These are phyloP conservation scores for human (Homo sapiens) DNA, from an alignment of 2,113 vertebrate genomes.

Conservation along the genomic window DNA sequence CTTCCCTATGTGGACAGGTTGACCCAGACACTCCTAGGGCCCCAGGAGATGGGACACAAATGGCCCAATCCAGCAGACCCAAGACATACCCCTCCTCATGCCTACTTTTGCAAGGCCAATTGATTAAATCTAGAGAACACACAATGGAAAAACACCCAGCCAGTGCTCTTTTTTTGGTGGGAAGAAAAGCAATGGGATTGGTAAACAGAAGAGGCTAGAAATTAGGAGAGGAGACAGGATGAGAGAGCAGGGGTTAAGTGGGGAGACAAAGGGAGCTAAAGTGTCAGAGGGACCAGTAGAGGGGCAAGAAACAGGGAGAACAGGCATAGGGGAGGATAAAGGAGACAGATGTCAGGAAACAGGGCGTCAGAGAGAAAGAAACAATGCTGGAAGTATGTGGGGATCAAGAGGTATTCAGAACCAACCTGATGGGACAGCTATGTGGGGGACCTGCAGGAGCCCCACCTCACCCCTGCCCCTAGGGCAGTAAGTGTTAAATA, in stretches of 20 bases:
- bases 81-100: neutral
- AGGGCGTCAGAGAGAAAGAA: neutral
- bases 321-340: accelerated
- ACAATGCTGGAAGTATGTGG: neutral
- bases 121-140: neutral
- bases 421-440: neutral
- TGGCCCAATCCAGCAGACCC: neutral
- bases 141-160: neutral
- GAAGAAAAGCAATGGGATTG: neutral
- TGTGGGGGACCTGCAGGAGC: neutral
- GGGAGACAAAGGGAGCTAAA: neutral
- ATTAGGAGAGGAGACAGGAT: neutral
- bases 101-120: neutral
- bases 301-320: neutral
- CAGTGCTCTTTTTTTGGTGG: neutral
- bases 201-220: neutral
- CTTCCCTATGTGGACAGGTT: neutral
- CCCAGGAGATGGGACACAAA: neutral
- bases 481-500: conserved; percentile 17
- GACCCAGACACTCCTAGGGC: neutral
- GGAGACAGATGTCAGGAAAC: neutral
- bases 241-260: neutral
- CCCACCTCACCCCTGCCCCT: neutral
- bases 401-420: neutral
- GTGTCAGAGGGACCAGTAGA: neutral